A percentile compares a stretch with the other conserved stretches of the same genome.
These are phyloP conservation scores for Pluvialis apricaria DNA, from an alignment of 2,113 vertebrate genomes.

Conservation along the genomic window DNA sequence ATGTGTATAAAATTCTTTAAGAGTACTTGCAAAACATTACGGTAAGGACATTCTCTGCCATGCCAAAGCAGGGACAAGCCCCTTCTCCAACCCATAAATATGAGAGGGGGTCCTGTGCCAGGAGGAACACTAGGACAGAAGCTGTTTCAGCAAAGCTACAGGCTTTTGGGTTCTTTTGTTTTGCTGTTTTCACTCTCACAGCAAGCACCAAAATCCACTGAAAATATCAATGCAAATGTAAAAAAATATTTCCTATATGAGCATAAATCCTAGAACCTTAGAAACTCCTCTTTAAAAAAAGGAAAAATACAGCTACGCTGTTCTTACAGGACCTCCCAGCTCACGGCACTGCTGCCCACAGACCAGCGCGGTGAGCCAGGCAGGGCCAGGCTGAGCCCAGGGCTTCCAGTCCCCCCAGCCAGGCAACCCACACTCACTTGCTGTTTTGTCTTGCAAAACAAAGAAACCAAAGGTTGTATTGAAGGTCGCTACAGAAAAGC, in stretches of 20 bases:
- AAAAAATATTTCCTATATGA: background rate
- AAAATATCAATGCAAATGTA: background rate
- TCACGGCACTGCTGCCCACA: background rate
- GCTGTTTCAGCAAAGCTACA: background rate
- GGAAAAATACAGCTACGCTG: background rate
- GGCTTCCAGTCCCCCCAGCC: background rate
- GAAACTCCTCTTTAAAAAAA: background rate
- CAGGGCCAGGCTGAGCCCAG: background rate
- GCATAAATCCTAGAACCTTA: background rate
- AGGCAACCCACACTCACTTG: fast-evolving
- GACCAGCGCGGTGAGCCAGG: fast-evolving
- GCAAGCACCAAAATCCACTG: background rate
- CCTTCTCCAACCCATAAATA: background rate
- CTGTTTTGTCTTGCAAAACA: background rate
- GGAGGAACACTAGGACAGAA: background rate
- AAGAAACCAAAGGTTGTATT: background rate
- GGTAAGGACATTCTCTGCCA: background rate
- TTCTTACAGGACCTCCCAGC: background rate
- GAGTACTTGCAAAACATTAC: background rate
- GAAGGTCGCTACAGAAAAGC: fast-evolving
- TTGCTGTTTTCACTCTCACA: background rate
- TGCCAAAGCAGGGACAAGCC: background rate
- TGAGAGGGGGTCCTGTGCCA: background rate
- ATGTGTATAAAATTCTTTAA: fast-evolving
- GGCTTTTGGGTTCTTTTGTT: background rate